Evolutionary conservation across 53 echinoderm and acorn worm species (phyloP).

Genomic region (Crossaster papposus): DNA sequence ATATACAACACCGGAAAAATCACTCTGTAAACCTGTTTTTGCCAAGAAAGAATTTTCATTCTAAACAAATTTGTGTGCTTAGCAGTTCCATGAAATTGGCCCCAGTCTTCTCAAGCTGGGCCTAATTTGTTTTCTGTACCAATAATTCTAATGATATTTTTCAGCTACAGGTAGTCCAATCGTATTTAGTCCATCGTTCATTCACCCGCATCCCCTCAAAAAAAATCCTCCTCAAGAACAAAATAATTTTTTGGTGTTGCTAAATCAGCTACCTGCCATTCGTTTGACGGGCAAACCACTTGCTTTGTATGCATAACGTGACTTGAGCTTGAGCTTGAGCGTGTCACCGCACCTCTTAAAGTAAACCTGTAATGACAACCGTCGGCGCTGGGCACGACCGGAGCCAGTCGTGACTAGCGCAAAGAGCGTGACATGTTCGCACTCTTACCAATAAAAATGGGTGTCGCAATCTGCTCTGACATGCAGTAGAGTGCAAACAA

Average conservation of each 20-base stretch:
- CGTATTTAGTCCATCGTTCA: background rate
- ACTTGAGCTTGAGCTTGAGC: background rate
- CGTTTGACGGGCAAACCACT: background rate
- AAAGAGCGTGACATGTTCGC: background rate
- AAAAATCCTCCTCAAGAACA: background rate
- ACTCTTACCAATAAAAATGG: background rate
- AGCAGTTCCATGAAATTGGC: no score
- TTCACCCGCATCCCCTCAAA: background rate
- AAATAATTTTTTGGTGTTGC: background rate
- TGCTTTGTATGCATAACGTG: background rate
- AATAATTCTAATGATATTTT: background rate
- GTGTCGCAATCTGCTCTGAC: background rate
- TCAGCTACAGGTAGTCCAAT: background rate
- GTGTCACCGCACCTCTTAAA: background rate
- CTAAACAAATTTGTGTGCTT: no score
- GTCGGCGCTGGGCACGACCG: background rate
- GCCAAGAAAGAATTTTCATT: no score
- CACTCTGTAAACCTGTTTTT: no score
- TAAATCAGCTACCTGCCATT: background rate
- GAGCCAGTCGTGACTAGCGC: background rate
- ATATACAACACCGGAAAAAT: no score
- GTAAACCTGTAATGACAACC: background rate
- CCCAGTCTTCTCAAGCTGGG: background rate
- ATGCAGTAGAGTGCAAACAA: background rate
- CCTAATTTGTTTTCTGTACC: background rate